Conservation (phyloP, 2,888 invertebrate genomes). For the Eilema caniola region DNA sequence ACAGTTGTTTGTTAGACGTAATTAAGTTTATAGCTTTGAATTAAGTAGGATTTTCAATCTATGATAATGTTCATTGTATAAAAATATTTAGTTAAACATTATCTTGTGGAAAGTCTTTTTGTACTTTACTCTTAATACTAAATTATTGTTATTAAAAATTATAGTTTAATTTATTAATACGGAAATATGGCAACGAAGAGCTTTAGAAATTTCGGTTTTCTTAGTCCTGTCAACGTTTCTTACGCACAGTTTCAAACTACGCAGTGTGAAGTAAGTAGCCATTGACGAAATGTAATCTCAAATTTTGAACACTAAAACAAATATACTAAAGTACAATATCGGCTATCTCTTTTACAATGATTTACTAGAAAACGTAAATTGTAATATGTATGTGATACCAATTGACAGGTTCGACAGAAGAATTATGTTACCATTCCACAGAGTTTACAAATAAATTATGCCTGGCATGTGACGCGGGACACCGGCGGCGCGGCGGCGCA, state of each 20-base stretch:
- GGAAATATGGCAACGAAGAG: background rate
- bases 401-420: conserved; percentile 57
- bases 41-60: conserved; percentile 28
- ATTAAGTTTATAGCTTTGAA: conserved; percentile 30
- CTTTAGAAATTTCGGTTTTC: background rate
- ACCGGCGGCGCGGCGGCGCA: conserved; percentile 44
- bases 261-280: no score
- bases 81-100: background rate
- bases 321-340: background rate
- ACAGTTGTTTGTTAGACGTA: conserved; percentile 19
- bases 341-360: conserved; percentile 26
- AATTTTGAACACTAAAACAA: background rate
- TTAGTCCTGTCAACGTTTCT: no score
- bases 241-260: no score
- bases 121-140: background rate
- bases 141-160: no score
- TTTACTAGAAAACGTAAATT: conserved; percentile 46
- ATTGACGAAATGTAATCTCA: no score
- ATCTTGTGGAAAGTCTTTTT: background rate
- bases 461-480: conserved; percentile 50
- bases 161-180: background rate
- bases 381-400: conserved; percentile 59
- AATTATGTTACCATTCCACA: conserved; percentile 56
- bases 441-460: conserved; percentile 65
- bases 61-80: conserved; percentile 23